Conservation (phyloP, 1,140 invertebrate species). For the Hyles vespertilio region DNA sequence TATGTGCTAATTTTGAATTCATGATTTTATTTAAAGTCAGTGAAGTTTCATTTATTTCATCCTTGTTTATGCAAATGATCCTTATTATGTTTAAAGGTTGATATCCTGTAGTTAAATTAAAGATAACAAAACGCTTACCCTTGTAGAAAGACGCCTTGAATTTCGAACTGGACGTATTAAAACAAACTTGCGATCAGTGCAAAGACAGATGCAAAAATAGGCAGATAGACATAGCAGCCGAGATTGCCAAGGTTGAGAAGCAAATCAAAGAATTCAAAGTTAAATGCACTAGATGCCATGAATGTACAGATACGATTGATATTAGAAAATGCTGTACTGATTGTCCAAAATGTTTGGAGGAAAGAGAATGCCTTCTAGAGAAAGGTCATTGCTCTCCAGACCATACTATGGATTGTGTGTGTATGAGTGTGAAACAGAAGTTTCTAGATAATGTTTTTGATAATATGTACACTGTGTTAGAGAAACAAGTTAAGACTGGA, state of each 20-base stretch:
- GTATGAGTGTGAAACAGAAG: slow-evolving; percentile 52
- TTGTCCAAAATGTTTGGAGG: slow-evolving; percentile 50
- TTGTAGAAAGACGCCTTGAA: slow-evolving; percentile 43
- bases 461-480: slow-evolving; percentile 60
- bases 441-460: slow-evolving; percentile 65
- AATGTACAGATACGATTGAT: slow-evolving; percentile 46
- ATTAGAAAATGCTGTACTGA: slow-evolving; percentile 51
- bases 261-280: slow-evolving; percentile 41
- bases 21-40: too few relatives aligned
- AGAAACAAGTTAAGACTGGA: slow-evolving; percentile 40
- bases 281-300: slow-evolving; percentile 47
- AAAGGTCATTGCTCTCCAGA: slow-evolving; percentile 40
- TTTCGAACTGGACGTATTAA: slow-evolving; percentile 47
- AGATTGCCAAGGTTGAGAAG: slow-evolving; percentile 43
- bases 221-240: slow-evolving; percentile 35
- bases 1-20: too few relatives aligned
- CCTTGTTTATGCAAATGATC: too few relatives aligned
- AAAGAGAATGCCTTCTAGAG: slow-evolving; percentile 41
- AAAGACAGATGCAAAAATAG: slow-evolving; percentile 49
- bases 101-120: not conserved
- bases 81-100: too few relatives aligned
- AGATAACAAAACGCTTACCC: not conserved
- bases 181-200: slow-evolving; percentile 40
- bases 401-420: slow-evolving; percentile 48
- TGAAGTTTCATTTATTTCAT: too few relatives aligned